Evolutionary conservation across 2,888 invertebrate species (phyloP), one percentile per base, ranked within the genome.

Genomic region (Aspidapion aeneum): DNA sequence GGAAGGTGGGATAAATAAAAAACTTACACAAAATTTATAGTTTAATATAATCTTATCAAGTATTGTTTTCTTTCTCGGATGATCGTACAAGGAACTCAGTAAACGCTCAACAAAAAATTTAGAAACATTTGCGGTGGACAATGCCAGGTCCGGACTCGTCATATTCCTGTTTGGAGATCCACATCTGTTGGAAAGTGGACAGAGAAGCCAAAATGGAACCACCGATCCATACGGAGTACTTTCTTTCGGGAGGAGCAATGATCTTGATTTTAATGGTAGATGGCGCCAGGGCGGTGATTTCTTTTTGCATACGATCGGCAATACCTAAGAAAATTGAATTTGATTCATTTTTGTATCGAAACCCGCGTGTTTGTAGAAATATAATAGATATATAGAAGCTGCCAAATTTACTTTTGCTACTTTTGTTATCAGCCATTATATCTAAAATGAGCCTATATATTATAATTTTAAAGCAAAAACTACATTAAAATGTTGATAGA

Each of bases 181-280:
- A 96, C 90, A 95, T 94, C 80, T 91, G 94, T 79, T 93, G 92
- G 87, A 94, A 90, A 79, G 93, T 92, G 78, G 91, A 90, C 74
- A 96, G 83, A 5, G 95, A 94, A 62, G 96, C 95, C 78, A 97
- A 85, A 85, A 97, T 96, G 81, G 96, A 96, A 72, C 96, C 96
- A 80, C 96, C 96, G 87, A 97, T 96, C 96, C 96, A 96, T 73
- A 96, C 96, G 77, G 96, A 96, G 87, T 97, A 96, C 82, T 96
- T 96, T 80, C 96, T 88, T 86, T 96, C 96, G 70, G 96, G 95
- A 62, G 95, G 95, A 74, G 95, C 95, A 82, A 95, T 95, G 85
- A 94, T 93, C 86, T 93, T 94, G 84, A 93, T 93, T 84, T 93
- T 94, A 84, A 93, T 94, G 78, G 93, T 93, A 70, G 91, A 90